A percentile compares a stretch with the other conserved stretches of the same genome.
Conservation (phyloP, 2,797 vertebrate species). For the Perodicticus potto region DNA sequence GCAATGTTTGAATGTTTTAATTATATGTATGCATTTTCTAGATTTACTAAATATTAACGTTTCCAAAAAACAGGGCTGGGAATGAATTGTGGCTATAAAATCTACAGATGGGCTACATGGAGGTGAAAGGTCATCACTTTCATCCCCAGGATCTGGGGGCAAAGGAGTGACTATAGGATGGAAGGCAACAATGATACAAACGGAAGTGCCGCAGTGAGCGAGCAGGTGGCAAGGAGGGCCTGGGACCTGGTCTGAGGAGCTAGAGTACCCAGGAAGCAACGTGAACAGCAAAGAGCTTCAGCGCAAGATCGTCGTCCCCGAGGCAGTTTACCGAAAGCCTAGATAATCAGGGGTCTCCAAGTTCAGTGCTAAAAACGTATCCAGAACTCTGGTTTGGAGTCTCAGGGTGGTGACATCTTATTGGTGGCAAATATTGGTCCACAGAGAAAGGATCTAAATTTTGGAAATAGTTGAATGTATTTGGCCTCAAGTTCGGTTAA, state of each 20-base stretch:
- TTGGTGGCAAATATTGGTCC: neutral
- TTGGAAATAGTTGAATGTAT: neutral
- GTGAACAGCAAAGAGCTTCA: neutral
- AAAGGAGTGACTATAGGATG: neutral
- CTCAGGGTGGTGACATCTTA: neutral
- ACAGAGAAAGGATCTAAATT: neutral
- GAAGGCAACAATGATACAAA: neutral
- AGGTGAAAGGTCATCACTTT: neutral
- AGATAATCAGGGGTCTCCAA: neutral
- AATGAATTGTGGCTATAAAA: neutral
- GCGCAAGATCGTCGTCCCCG: no score
- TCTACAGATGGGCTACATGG: neutral
- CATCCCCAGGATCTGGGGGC: neutral
- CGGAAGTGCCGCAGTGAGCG: neutral
- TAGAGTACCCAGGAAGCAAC: neutral
- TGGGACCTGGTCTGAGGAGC: neutral
- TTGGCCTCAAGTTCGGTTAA: neutral
- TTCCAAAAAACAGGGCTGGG: neutral
- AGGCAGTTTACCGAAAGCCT: neutral
- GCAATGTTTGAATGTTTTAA: conserved; percentile 30
- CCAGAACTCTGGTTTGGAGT: neutral
- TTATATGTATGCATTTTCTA: neutral
- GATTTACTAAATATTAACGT: neutral
- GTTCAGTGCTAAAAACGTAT: neutral
- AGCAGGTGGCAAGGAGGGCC: neutral